Evolutionary conservation across 2,113 vertebrate species (phyloP).

Genomic region (Aptenodytes forsteri): DNA sequence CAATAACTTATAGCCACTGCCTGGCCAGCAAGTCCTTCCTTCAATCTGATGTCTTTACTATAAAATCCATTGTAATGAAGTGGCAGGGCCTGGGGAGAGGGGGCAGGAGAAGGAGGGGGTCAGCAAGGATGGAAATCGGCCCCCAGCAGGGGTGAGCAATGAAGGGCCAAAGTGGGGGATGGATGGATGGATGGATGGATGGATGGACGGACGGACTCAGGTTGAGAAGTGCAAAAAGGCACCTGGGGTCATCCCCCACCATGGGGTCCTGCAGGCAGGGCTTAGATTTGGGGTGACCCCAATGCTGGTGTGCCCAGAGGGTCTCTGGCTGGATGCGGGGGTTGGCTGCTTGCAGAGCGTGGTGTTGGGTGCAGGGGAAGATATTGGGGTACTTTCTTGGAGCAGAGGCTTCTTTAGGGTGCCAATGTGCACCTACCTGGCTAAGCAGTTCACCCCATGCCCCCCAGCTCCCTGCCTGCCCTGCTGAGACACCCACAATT

Average conservation of each 20-base stretch:
- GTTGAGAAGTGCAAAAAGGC: not conserved
- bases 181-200: not conserved
- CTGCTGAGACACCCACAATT: not conserved
- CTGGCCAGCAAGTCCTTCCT: constrained; percentile 84
- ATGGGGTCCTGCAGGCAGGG: fast-evolving
- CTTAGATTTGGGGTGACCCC: not conserved
- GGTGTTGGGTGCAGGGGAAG: not conserved
- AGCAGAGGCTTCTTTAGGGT: not conserved
- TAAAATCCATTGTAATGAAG: constrained; percentile 93
- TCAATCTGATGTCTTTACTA: constrained; percentile 91
- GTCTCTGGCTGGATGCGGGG: not conserved
- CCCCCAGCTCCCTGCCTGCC: not conserved
- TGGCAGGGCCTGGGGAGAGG: constrained; percentile 67
- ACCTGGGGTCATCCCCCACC: not conserved
- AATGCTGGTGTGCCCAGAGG: not conserved
- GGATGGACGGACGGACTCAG: not conserved
- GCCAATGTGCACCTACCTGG: fast-evolving
- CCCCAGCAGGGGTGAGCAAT: constrained; percentile 3
- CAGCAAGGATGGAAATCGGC: constrained; percentile 68
- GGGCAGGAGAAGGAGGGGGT: not conserved
- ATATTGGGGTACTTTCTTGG: not conserved
- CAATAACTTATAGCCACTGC: constrained; percentile 91
- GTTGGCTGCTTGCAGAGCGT: not conserved
- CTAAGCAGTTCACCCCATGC: not conserved
- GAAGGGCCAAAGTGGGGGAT: not conserved